Conservation (phyloP, 2,888 invertebrate species). For the Caenorhabditis sp. region DNA sequence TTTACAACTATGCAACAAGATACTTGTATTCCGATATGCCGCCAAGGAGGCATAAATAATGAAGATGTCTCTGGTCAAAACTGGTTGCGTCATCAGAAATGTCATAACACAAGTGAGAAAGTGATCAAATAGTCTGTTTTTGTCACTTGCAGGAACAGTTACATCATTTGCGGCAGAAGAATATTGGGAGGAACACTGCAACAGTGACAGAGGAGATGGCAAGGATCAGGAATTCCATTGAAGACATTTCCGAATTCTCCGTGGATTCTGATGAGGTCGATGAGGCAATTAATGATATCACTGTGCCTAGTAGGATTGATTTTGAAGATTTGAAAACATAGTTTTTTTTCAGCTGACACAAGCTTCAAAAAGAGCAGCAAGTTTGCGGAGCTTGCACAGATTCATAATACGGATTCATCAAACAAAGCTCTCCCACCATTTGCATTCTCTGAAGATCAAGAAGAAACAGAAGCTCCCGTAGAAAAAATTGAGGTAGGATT, state of each 20-base stretch:
- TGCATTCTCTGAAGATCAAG: constrained; percentile 55
- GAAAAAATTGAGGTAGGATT: constrained; percentile 22
- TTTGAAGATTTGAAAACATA: neutral
- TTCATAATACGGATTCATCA: constrained; percentile 49
- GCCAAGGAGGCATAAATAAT: constrained; percentile 54
- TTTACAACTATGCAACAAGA: constrained; percentile 34
- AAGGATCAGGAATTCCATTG: constrained; percentile 45
- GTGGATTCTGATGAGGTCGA: constrained; percentile 43
- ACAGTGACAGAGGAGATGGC: constrained; percentile 51
- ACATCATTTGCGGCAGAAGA: constrained; percentile 46
- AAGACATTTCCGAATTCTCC: constrained; percentile 54
- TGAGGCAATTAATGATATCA: constrained; percentile 46
- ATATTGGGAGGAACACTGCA: constrained; percentile 42
- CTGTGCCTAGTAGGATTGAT: constrained; percentile 24
- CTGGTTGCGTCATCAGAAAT: constrained; percentile 52
- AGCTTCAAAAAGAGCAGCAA: constrained; percentile 53
- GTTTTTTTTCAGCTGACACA: constrained; percentile 26
- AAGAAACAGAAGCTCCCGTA: neutral
- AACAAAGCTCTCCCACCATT: constrained; percentile 48
- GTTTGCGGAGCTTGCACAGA: constrained; percentile 40
- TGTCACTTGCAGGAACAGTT: constrained; percentile 53
- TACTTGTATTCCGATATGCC: constrained; percentile 36
- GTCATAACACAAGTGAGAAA: constrained; percentile 38
- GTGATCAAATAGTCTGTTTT: constrained; percentile 36
- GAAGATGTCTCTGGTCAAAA: constrained; percentile 44